A percentile compares a stretch with the other conserved stretches of the same genome.
Evolutionary conservation across 2,888 invertebrate genomes (phyloP).

Genomic region (Antitype chi): DNA sequence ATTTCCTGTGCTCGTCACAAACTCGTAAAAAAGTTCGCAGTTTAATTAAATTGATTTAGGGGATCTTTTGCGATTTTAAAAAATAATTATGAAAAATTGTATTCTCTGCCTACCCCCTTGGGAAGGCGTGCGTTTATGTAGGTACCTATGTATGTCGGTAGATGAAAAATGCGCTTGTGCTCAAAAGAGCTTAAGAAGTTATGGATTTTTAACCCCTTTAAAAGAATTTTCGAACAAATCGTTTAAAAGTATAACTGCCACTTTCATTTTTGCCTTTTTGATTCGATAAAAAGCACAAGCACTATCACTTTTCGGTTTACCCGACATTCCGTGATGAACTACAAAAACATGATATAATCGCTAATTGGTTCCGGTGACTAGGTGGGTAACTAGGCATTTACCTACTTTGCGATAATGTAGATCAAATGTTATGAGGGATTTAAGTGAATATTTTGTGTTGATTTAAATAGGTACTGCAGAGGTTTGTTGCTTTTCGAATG

Average conservation of each 20-base stretch:
- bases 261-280: conserved; percentile 6
- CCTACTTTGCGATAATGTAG: background rate
- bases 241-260: background rate
- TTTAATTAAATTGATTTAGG: background rate
- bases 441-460: background rate
- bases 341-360: conserved; percentile 21
- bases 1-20: conserved; percentile 17
- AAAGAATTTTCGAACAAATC: background rate
- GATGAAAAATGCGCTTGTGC: background rate
- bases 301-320: conserved; percentile 25
- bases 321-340: background rate
- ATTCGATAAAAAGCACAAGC: conserved; percentile 3
- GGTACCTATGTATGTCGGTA: too few species aligned
- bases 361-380: conserved; percentile 24
- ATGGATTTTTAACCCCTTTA: background rate
- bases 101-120: too few species aligned
- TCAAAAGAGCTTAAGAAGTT: background rate
- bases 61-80: background rate
- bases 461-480: too few species aligned
- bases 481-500: too few species aligned
- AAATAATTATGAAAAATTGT: background rate
- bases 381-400: background rate
- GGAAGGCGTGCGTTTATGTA: too few species aligned
- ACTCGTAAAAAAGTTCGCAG: background rate
- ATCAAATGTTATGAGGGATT: background rate